A percentile compares a stretch with the other conserved stretches of the same genome.
Conservation (phyloP, 2,888 invertebrate genomes). For the Erebia ligea region DNA sequence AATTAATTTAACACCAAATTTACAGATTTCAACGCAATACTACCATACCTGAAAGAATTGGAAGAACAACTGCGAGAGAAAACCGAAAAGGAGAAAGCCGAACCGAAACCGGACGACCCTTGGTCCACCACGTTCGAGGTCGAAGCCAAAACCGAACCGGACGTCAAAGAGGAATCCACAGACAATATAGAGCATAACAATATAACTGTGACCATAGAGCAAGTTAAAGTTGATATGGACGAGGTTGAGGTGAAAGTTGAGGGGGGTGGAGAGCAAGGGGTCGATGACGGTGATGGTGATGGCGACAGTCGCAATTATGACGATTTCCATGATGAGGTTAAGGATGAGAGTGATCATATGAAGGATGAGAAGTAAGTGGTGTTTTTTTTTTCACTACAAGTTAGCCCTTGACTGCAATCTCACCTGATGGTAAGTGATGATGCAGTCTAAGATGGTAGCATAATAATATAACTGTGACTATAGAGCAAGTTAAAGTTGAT, state of each 20-base stretch:
- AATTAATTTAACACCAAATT: background rate
- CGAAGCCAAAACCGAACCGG: conserved; percentile 28
- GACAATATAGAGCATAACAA: conserved; percentile 27
- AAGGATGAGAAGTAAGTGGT: conserved; percentile 40
- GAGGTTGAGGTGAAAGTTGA: conserved; percentile 29
- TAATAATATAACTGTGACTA: conserved; percentile 26
- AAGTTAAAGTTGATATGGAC: conserved; percentile 32
- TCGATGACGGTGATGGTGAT: conserved; percentile 20
- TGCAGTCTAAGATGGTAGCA: too few relatives aligned
- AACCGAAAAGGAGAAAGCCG: conserved; percentile 42
- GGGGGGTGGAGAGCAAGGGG: conserved; percentile 14
- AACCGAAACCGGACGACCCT: conserved; percentile 45
- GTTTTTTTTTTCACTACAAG: background rate
- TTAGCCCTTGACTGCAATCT: too few relatives aligned
- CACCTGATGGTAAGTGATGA: too few relatives aligned
- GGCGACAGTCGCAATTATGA: conserved; percentile 5
- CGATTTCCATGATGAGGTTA: conserved; percentile 27
- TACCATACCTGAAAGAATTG: conserved; percentile 72
- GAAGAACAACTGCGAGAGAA: conserved; percentile 63
- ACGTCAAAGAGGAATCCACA: conserved; percentile 31
- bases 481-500: conserved; percentile 36
- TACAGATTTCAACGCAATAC: conserved; percentile 73
- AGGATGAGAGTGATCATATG: conserved; percentile 38
- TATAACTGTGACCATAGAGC: conserved; percentile 31
- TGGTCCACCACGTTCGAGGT: conserved; percentile 45